Evolutionary conservation across 2,797 vertebrate genomes (phyloP).

Genomic region (Taenioides sp.): DNA sequence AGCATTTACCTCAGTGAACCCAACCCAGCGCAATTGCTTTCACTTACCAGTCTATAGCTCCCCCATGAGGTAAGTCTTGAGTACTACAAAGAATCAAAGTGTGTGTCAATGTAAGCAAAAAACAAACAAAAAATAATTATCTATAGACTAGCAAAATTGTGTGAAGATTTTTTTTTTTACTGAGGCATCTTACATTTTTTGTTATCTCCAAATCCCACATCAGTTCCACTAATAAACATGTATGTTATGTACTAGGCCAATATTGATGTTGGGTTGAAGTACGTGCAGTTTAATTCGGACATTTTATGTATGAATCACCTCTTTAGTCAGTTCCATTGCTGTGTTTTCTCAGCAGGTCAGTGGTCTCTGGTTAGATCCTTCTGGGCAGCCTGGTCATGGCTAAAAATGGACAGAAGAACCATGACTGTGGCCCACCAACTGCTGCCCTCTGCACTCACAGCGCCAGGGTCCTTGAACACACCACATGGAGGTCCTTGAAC

Average conservation of each 20-base stretch:
- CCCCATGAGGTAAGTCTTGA: slow-evolving; percentile 59
- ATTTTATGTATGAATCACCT: not conserved
- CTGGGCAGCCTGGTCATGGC: slow-evolving; percentile 25
- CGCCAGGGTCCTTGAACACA: slow-evolving; percentile 43
- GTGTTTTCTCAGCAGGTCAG: too few relatives aligned
- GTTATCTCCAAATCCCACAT: not conserved
- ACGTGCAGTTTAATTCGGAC: not conserved
- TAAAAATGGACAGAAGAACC: slow-evolving; percentile 38
- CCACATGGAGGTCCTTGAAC: slow-evolving; percentile 45
- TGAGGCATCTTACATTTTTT: too few relatives aligned
- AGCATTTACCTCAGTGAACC: not conserved
- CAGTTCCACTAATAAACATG: too few relatives aligned
- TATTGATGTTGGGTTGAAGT: not conserved
- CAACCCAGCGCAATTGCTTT: not conserved
- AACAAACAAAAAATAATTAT: too few relatives aligned
- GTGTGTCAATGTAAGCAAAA: not conserved
- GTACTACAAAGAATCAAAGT: slow-evolving; percentile 1
- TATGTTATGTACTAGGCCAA: too few relatives aligned
- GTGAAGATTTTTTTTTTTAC: too few relatives aligned
- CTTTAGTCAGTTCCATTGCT: not conserved
- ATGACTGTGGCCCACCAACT: slow-evolving; percentile 58
- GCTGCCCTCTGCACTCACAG: slow-evolving; percentile 50
- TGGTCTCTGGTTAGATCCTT: not conserved
- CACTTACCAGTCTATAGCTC: slow-evolving; percentile 49
- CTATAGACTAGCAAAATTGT: too few relatives aligned